Conservation (phyloP, 2,888 invertebrate genomes). For the Crocallis elinguaria region DNA sequence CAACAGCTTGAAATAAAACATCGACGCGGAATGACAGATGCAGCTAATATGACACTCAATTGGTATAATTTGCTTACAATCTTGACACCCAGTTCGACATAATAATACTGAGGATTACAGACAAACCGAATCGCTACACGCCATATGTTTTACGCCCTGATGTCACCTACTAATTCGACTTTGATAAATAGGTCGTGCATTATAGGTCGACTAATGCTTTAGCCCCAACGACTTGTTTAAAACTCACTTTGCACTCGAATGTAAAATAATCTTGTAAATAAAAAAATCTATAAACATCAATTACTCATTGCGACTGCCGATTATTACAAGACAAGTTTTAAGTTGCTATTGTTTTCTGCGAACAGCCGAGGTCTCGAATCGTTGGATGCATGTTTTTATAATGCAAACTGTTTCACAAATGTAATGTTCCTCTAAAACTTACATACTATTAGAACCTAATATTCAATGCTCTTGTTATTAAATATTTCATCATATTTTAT, state of each 20-base stretch:
- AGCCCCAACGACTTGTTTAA: slow-evolving; percentile 32
- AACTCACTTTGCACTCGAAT: slow-evolving; percentile 19
- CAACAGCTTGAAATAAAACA: background rate
- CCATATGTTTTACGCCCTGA: slow-evolving; percentile 73
- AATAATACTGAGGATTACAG: slow-evolving; percentile 62
- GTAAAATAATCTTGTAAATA: background rate
- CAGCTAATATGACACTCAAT: slow-evolving; percentile 43
- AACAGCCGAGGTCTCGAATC: too few species aligned
- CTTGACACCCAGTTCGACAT: slow-evolving; percentile 68
- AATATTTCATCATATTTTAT: too few species aligned
- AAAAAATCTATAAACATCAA: too few species aligned
- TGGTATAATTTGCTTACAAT: slow-evolving; percentile 67
- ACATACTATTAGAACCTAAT: too few species aligned
- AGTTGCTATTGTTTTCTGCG: too few species aligned
- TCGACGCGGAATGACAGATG: slow-evolving; percentile 34
- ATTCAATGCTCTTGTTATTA: too few species aligned
- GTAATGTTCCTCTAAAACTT: too few species aligned
- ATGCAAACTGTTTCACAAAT: too few species aligned
- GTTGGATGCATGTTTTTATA: too few species aligned
- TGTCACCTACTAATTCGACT: slow-evolving; percentile 77
- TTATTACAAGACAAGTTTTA: too few species aligned
- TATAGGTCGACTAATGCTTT: slow-evolving; percentile 55
- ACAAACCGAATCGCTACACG: slow-evolving; percentile 56
- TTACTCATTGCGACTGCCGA: too few species aligned
- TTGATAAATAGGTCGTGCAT: slow-evolving; percentile 74